phyloP scores from a whole-genome alignment of 2,797 vertebrate species.

The Coregonus ussuriensis region DNA sequence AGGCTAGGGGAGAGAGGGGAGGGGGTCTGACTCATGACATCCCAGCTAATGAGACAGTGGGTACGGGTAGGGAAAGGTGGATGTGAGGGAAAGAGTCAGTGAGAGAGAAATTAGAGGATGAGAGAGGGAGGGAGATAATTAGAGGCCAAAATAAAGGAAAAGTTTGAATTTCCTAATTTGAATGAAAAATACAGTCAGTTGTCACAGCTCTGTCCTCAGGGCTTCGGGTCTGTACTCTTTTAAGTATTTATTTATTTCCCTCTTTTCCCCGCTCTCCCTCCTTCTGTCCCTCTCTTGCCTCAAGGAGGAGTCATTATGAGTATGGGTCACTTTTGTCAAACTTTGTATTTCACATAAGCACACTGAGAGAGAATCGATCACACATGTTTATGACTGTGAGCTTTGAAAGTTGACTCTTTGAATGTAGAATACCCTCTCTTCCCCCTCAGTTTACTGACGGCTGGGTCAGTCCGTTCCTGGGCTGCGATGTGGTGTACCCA shows the following conservation, averaged over 20 bases:
- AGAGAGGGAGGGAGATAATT: constrained; percentile 43
- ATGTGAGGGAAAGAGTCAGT: background rate
- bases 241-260: constrained; percentile 8
- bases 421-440: background rate
- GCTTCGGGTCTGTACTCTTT: constrained; percentile 27
- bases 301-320: background rate
- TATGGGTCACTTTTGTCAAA: constrained; percentile 32
- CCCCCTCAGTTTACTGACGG: constrained; percentile 50
- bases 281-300: constrained; percentile 3
- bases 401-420: constrained; percentile 34
- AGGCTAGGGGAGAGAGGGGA: too few species aligned
- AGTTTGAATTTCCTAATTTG: constrained; percentile 41
- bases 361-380: constrained; percentile 45
- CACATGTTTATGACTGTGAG: constrained; percentile 26
- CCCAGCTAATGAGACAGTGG: constrained; percentile 25
- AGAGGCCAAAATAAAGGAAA: constrained; percentile 39
- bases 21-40: background rate
- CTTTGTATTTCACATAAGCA: background rate
- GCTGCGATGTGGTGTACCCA: constrained; percentile 54
- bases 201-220: constrained; percentile 17
- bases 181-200: constrained; percentile 36
- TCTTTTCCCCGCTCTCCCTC: background rate
- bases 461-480: constrained; percentile 41
- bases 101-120: constrained; percentile 47
- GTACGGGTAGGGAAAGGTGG: background rate